A percentile compares a stretch with the other conserved stretches of the same genome.
These are phyloP conservation scores for Chrosomus eos DNA, from an alignment of 2,797 vertebrate species.

Conservation along the genomic window DNA sequence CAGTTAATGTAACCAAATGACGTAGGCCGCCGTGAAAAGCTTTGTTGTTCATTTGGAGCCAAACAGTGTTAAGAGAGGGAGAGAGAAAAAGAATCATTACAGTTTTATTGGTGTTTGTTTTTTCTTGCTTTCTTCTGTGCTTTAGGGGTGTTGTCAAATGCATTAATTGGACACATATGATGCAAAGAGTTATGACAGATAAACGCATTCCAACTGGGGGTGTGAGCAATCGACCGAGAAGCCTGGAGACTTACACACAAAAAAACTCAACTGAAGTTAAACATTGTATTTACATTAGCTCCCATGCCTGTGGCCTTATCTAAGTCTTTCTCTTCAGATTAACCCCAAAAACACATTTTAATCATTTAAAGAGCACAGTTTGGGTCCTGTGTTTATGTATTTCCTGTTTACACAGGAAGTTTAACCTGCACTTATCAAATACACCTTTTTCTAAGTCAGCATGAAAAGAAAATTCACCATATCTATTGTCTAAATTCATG, in stretches of 20 bases:
- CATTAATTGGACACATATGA: constrained; percentile 72
- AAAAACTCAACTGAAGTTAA: neutral
- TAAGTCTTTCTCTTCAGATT: neutral
- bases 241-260: constrained; percentile 54
- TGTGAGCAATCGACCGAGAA: constrained; percentile 57
- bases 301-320: constrained; percentile 53
- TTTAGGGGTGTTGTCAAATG: constrained; percentile 67
- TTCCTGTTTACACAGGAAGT: neutral
- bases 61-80: constrained; percentile 55
- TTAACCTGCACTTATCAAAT: neutral
- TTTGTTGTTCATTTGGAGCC: constrained; percentile 69
- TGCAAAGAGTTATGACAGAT: constrained; percentile 49
- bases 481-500: neutral
- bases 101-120: constrained; percentile 72
- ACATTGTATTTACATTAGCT: constrained; percentile 60
- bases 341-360: neutral
- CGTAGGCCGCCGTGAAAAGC: constrained; percentile 51
- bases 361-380: neutral
- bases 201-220: constrained; percentile 63
- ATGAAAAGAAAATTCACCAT: neutral
- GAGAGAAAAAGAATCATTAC: constrained; percentile 64
- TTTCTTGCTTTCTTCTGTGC: constrained; percentile 58
- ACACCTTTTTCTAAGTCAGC: neutral
- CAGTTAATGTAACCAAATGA: constrained; percentile 64
- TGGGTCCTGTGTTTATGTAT: neutral